Evolutionary conservation across 2,888 invertebrate species (phyloP).

Genomic region (Apodemia duryi): DNA sequence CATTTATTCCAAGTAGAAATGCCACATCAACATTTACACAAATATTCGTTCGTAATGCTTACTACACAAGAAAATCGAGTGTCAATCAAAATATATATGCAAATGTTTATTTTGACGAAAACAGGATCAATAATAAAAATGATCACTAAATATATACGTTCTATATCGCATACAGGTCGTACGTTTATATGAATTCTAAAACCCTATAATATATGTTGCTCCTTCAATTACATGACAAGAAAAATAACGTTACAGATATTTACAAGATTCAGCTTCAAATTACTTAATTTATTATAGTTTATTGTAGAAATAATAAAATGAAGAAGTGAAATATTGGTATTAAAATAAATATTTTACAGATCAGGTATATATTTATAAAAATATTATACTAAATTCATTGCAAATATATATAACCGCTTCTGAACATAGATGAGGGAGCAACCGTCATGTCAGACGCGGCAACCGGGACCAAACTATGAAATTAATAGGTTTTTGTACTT

Average conservation of each 20-base stretch:
- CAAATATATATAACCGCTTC: neutral
- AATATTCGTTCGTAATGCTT: constrained; percentile 22
- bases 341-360: constrained; percentile 11
- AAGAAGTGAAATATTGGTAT: constrained; percentile 12
- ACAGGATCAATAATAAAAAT: constrained; percentile 5
- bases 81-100: neutral
- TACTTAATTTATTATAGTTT: neutral
- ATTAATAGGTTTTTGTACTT: constrained; percentile 22
- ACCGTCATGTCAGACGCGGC: constrained; percentile 7
- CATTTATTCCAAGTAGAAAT: constrained; percentile 24
- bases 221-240: constrained; percentile 12
- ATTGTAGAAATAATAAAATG: constrained; percentile 3
- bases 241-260: constrained; percentile 8
- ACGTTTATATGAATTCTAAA: constrained; percentile 33
- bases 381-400: constrained; percentile 14
- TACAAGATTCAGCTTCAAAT: constrained; percentile 2
- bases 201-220: constrained; percentile 22
- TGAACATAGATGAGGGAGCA: constrained; percentile 18
- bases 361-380: constrained; percentile 10
- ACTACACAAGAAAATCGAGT: constrained; percentile 18
- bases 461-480: constrained; percentile 22
- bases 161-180: constrained; percentile 20
- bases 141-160: constrained; percentile 15
- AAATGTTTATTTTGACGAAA: neutral
- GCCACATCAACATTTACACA: constrained; percentile 6